Conservation (phyloP, 1,140 invertebrate genomes). For the Nylanderia fulva region DNA sequence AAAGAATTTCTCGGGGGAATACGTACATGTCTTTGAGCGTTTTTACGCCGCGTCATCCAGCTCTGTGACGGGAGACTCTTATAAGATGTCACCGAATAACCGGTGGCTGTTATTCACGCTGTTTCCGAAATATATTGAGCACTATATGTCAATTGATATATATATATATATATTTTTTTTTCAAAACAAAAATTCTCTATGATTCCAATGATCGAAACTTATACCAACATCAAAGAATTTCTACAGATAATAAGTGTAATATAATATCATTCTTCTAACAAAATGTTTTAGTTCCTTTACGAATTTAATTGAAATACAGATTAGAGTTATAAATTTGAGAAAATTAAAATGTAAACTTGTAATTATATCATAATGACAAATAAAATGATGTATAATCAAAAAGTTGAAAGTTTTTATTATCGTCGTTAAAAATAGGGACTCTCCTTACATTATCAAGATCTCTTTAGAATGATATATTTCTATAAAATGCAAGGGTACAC, state of each 20-base stretch:
- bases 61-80: constrained; percentile 7
- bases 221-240: not conserved
- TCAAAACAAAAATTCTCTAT: not conserved
- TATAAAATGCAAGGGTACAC: not conserved
- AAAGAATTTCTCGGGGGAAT: constrained; percentile 44
- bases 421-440: not conserved
- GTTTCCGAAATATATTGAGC: not conserved
- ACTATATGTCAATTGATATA: not conserved
- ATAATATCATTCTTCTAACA: not conserved
- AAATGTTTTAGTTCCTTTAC: not conserved
- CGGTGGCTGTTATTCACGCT: not conserved
- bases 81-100: not conserved
- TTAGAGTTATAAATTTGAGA: not conserved
- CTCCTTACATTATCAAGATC: not conserved
- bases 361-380: not conserved
- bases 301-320: not conserved
- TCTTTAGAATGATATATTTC: not conserved
- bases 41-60: constrained; percentile 16
- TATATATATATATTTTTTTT: too few relatives aligned
- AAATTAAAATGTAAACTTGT: not conserved
- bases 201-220: not conserved
- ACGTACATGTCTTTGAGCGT: constrained; percentile 39
- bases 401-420: not conserved
- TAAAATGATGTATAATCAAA: too few relatives aligned
- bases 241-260: not conserved